Conservation (phyloP, 2,888 invertebrate species). For the Lasioglossum malachurum region DNA sequence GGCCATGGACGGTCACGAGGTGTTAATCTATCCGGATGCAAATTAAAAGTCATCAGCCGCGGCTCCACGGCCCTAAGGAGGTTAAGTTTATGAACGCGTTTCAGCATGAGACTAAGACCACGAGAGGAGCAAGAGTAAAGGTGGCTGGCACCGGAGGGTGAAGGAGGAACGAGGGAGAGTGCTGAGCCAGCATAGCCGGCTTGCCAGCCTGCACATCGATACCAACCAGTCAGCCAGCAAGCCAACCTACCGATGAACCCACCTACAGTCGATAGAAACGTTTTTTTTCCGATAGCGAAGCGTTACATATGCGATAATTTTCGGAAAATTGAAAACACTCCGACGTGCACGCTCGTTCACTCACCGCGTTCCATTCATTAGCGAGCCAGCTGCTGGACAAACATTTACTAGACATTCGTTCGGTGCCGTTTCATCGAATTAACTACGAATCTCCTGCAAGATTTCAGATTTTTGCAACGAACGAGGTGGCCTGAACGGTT, state of each 20-base stretch:
- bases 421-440: background rate
- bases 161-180: slow-evolving; percentile 82
- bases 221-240: slow-evolving; percentile 82
- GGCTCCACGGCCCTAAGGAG: slow-evolving; percentile 52
- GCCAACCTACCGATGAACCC: slow-evolving; percentile 78
- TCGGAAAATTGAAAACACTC: slow-evolving; percentile 47
- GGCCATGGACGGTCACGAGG: background rate
- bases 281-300: slow-evolving; percentile 60
- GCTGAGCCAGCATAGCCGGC: slow-evolving; percentile 84
- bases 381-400: background rate
- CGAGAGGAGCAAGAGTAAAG: slow-evolving; percentile 67
- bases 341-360: background rate
- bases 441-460: background rate
- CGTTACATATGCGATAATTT: slow-evolving; percentile 48
- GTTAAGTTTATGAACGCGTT: slow-evolving; percentile 78
- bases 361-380: background rate
- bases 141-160: slow-evolving; percentile 67
- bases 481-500: background rate
- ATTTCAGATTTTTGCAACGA: background rate
- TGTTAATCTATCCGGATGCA: slow-evolving; percentile 49
- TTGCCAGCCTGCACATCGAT: slow-evolving; percentile 83
- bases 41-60: slow-evolving; percentile 65
- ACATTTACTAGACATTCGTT: background rate
- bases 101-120: slow-evolving; percentile 75
- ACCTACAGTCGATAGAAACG: slow-evolving; percentile 67